These are phyloP conservation scores for Spilogale gracilis DNA, from an alignment of 2,113 vertebrate species.

Conservation along the genomic window DNA sequence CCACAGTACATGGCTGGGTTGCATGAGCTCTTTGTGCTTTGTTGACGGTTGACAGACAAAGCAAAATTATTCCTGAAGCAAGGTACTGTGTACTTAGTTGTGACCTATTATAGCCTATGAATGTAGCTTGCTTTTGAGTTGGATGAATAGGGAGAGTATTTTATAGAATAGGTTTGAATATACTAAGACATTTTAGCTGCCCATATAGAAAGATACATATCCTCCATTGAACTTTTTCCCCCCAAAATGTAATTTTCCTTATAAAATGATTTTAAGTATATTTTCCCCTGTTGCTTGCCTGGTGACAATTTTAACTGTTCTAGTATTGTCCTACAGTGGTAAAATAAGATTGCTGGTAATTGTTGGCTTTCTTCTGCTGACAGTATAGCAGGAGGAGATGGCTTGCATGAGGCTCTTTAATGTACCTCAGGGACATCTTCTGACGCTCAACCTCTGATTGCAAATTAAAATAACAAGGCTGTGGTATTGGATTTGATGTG, in stretches of 20 bases:
- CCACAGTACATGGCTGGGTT: conserved; percentile 77
- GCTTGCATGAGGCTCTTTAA: conserved; percentile 72
- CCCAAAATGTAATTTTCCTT: conserved; percentile 79
- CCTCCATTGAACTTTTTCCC: conserved; percentile 75
- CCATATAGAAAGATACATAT: conserved; percentile 75
- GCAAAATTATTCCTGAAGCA: conserved; percentile 85
- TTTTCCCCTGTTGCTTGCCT: conserved; percentile 80
- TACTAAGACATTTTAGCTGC: conserved; percentile 81
- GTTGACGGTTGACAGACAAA: conserved; percentile 87
- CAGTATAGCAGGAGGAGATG: conserved; percentile 72
- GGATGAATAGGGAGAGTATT: conserved; percentile 86
- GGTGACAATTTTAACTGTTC: conserved; percentile 82
- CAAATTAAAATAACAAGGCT: conserved; percentile 81
- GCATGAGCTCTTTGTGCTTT: conserved; percentile 86
- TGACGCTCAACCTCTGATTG: conserved; percentile 81
- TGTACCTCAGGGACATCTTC: conserved; percentile 71
- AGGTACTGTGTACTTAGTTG: conserved; percentile 88
- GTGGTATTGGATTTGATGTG: conserved; percentile 81
- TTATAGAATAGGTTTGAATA: conserved; percentile 86
- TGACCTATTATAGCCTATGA: conserved; percentile 87
- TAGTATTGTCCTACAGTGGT: conserved; percentile 83
- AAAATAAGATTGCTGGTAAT: conserved; percentile 86
- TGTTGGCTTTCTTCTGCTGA: conserved; percentile 83
- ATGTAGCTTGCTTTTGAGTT: conserved; percentile 84
- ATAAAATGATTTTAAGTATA: conserved; percentile 83